phyloP scores from a whole-genome alignment of 2,797 vertebrate species.

The Leuciscus waleckii region DNA sequence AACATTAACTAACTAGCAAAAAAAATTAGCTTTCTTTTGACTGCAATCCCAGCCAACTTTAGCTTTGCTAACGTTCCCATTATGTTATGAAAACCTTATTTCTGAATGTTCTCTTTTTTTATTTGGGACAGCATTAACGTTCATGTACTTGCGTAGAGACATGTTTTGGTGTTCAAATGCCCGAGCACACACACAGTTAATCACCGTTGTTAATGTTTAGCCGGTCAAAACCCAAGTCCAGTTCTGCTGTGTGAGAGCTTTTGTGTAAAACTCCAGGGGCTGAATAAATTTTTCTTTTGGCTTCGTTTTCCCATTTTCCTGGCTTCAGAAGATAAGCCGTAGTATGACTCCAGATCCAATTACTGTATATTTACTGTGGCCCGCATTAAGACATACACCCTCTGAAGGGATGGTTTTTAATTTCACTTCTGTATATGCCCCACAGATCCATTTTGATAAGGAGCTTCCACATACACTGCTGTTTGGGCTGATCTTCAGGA shows the following conservation, averaged over 20 bases:
- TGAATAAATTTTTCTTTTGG: slow-evolving; percentile 10
- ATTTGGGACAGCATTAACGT: background rate
- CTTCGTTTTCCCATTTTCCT: slow-evolving; percentile 20
- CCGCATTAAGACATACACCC: slow-evolving; percentile 24
- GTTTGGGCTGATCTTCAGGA: slow-evolving; percentile 20
- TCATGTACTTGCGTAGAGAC: background rate
- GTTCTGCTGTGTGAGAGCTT: background rate
- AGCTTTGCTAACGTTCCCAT: background rate
- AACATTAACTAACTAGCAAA: too few relatives aligned
- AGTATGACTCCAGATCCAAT: slow-evolving; percentile 46
- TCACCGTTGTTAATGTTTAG: background rate
- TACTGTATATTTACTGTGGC: slow-evolving; percentile 21
- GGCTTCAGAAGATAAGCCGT: slow-evolving; percentile 48
- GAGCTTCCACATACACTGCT: slow-evolving; percentile 32
- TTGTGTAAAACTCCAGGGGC: slow-evolving; percentile 10
- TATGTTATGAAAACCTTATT: background rate
- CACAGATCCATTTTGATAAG: slow-evolving; percentile 53
- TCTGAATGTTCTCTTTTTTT: background rate
- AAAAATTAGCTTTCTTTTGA: background rate
- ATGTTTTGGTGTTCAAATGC: background rate
- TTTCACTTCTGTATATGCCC: slow-evolving; percentile 37
- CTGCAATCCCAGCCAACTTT: background rate
- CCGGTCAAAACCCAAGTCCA: background rate
- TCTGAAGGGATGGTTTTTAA: slow-evolving; percentile 28
- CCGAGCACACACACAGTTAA: background rate